Conservation (phyloP, 2,888 invertebrate genomes). For the Neoitamus cyanurus region DNA sequence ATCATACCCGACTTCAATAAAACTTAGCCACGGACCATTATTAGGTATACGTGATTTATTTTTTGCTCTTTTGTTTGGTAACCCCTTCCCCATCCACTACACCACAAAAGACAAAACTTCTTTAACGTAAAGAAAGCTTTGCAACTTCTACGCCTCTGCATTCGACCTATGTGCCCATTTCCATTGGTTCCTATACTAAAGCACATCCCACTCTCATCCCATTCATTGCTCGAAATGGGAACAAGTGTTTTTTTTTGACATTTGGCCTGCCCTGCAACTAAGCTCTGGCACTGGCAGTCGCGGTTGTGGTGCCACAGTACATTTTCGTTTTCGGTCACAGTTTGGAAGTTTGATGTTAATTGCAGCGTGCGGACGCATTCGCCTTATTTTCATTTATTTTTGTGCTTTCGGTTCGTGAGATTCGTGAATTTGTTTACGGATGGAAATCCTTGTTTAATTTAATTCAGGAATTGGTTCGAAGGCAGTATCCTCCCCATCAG, state of each 20-base stretch:
- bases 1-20: too few relatives aligned
- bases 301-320: background rate
- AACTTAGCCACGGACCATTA: too few relatives aligned
- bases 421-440: background rate
- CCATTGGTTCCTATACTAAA: background rate
- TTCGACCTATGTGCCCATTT: background rate
- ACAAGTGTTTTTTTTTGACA: background rate
- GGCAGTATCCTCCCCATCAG: background rate
- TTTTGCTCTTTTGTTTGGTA: too few relatives aligned
- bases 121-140: too few relatives aligned
- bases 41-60: too few relatives aligned
- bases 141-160: background rate
- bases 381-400: slow-evolving; percentile 25
- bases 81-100: background rate
- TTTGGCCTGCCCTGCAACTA: background rate
- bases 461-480: background rate
- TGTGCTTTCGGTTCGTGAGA: background rate
- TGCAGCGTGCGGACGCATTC: background rate
- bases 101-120: too few relatives aligned
- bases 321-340: background rate
- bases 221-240: background rate
- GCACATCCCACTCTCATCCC: background rate
- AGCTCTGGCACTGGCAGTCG: background rate
- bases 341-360: background rate
- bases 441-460: background rate